Base-by-base conservation (phyloP, 1,140 invertebrate genomes). In the Scaptodrosophila lebanonensis region DNA sequence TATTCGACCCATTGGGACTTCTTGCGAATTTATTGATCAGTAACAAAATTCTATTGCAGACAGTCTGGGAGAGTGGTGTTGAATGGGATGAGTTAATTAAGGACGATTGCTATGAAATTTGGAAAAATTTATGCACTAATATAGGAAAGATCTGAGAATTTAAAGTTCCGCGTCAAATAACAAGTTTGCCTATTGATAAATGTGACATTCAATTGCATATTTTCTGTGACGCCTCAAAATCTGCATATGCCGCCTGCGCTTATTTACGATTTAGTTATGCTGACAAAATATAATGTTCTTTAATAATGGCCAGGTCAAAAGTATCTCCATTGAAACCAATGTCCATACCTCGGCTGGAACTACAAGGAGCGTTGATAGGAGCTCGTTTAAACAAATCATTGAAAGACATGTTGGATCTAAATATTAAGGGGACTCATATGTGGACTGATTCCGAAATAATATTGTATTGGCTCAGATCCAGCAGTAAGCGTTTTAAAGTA, bases 401-500 rank as follows among this genome's bases (percentile, higher is more conserved):
- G 18, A 51, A 39, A 29, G 15, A 27, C 9, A 30, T 6, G 1
- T 18, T 51, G 25, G 13, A 40, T 16, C 4, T 40, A 6, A 5
- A n/a, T n/a, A n/a, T n/a, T n/a, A n/a, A n/a, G n/a, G n/a, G n/a
- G 13, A 49, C 45, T 6, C 18, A 15, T 22, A 11, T 40, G 16
- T 51, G 35, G 49, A 51, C 33, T 20, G 33, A 38, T 6, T 30
- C 25, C 3, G 48, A 51, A 42, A 42, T 25, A 4, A 9, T 49
- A 3, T 32, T 49, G 9, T 42, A 57, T 13, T 49, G 53, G 44
- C 22, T 49, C 2, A 30, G 49, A n/a, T 16, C 29, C 3, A 27
- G 18, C 11, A 54, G 22, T 9, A 45, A 43, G 36, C 4, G 48
- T 16, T 64, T 51, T 29, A 60, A 75, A 50, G 35, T 36, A 1